Evolutionary conservation across 53 echinoderm and acorn worm species (phyloP).

Genomic region (Paracentrotus lividus): DNA sequence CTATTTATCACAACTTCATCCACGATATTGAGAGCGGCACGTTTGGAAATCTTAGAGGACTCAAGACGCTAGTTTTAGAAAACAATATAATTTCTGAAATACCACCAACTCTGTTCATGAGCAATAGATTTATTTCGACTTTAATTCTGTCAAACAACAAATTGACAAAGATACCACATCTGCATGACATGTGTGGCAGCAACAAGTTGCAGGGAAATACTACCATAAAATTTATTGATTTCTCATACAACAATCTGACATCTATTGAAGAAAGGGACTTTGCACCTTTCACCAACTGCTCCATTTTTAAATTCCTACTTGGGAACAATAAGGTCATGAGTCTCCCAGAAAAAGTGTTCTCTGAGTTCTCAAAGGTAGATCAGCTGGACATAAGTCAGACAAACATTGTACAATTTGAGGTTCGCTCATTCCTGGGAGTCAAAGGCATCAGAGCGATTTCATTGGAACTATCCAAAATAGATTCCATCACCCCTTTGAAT

Average conservation of each 20-base stretch:
- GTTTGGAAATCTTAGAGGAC: neutral
- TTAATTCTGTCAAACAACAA: constrained; percentile 21
- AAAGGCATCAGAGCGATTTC: neutral
- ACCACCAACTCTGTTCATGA: neutral
- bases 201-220: neutral
- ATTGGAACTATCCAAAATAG: neutral
- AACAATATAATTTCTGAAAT: neutral
- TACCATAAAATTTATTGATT: neutral
- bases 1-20: constrained; percentile 3
- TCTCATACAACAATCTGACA: constrained; percentile 16
- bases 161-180: neutral
- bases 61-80: neutral
- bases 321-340: neutral
- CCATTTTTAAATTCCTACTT: neutral
- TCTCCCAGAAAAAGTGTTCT: neutral
- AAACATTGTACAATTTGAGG: neutral
- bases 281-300: constrained; percentile 9
- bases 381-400: neutral
- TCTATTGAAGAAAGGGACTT: neutral
- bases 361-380: neutral
- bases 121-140: neutral
- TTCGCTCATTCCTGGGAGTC: constrained; percentile 1
- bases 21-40: neutral
- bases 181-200: neutral
- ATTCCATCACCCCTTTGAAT: neutral